Percentiles rank a stretch among this genome's conserved stretches.
Evolutionary conservation across 2,113 vertebrate species (phyloP).

Genomic region (Clarias gariepinus): DNA sequence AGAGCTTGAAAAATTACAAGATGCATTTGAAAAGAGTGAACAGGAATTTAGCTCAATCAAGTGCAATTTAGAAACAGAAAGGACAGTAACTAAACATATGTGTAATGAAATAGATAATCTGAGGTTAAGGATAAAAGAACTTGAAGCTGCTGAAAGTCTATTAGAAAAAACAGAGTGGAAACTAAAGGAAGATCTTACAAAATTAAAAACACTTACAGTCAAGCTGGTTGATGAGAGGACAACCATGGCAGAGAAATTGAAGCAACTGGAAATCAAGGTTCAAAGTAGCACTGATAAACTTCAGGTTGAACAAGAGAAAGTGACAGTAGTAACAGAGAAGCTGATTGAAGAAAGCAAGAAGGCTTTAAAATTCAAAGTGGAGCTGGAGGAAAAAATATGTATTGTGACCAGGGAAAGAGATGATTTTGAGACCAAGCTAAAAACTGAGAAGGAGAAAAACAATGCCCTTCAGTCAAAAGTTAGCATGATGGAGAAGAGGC

Average conservation of each 20-base stretch:
- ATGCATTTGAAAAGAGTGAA: constrained; percentile 91
- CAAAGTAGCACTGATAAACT: constrained; percentile 86
- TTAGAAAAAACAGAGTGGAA: constrained; percentile 87
- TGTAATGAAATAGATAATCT: constrained; percentile 85
- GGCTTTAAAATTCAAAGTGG: constrained; percentile 87
- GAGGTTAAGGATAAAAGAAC: constrained; percentile 84
- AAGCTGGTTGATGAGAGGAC: constrained; percentile 96
- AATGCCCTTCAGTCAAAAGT: constrained; percentile 87
- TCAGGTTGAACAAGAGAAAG: constrained; percentile 91
- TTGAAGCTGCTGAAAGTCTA: constrained; percentile 84
- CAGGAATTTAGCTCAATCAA: constrained; percentile 90
- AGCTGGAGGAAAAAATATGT: constrained; percentile 91
- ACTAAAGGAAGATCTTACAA: constrained; percentile 92
- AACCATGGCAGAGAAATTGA: constrained; percentile 88
- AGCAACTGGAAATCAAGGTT: constrained; percentile 91
- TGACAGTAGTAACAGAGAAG: constrained; percentile 90
- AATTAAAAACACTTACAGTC: constrained; percentile 94
- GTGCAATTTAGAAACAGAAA: constrained; percentile 91
- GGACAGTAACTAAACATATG: constrained; percentile 83
- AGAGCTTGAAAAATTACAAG: constrained; percentile 93
- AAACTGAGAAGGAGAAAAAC: constrained; percentile 86
- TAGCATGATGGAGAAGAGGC: constrained; percentile 85
- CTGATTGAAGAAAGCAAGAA: constrained; percentile 95
- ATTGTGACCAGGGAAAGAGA: constrained; percentile 85
- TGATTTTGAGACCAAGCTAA: constrained; percentile 85